Evolutionary conservation across 2,888 invertebrate genomes (phyloP).

Genomic region (Caenorhabditis virilis): DNA sequence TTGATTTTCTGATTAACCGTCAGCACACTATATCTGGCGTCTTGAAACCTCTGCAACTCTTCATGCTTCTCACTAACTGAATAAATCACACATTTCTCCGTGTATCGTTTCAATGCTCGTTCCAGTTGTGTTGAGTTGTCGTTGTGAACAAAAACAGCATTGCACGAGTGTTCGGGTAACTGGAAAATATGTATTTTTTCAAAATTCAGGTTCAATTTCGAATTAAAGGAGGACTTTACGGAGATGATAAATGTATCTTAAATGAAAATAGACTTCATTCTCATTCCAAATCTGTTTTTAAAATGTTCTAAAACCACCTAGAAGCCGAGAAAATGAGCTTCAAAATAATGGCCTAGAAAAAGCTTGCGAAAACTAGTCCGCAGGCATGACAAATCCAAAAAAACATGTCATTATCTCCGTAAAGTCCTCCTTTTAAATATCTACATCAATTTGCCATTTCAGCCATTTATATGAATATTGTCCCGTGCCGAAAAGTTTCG

Average conservation of each 20-base stretch:
- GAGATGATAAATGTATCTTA: too few relatives aligned
- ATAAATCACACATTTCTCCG: conserved; percentile 28
- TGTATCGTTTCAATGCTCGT: conserved; percentile 21
- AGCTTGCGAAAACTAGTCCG: too few relatives aligned
- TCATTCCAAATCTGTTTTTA: background rate
- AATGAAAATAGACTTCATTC: too few relatives aligned
- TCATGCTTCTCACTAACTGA: conserved; percentile 24
- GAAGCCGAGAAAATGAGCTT: too few relatives aligned
- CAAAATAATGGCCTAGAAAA: too few relatives aligned
- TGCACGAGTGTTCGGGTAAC: conserved; percentile 24
- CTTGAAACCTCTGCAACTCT: conserved; percentile 18
- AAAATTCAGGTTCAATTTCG: background rate
- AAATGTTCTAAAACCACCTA: too few relatives aligned
- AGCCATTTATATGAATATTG: conserved; percentile 23
- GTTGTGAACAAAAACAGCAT: conserved; percentile 24
- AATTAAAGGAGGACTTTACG: background rate
- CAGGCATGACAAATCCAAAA: too few relatives aligned
- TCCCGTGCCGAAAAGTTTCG: conserved; percentile 14
- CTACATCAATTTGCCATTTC: conserved; percentile 31
- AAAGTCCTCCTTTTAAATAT: conserved; percentile 1
- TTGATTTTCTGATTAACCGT: conserved; percentile 22
- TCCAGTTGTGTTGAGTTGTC: conserved; percentile 17
- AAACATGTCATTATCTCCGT: background rate
- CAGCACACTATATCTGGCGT: conserved; percentile 27
- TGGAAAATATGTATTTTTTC: conserved; percentile 11